Percentiles rank a stretch among this genome's conserved stretches.
Evolutionary conservation across 1,140 invertebrate species (phyloP).

Genomic region (Ceratitis capitata): DNA sequence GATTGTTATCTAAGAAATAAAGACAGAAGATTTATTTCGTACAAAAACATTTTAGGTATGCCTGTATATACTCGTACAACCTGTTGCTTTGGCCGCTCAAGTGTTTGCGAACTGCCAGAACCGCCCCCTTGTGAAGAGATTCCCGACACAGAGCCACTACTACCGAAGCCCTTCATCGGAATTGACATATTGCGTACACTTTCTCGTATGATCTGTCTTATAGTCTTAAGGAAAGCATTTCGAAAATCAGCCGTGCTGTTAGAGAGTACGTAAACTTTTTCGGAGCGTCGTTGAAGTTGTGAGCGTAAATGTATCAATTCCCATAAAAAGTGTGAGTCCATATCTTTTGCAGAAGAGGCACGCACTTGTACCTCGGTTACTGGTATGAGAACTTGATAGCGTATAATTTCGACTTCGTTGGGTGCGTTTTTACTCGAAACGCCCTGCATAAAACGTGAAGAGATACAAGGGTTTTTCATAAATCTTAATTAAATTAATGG

Average conservation of each 20-base stretch:
- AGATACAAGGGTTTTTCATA: not conserved
- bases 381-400: constrained; percentile 94
- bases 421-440: constrained; percentile 84
- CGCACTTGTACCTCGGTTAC: constrained; percentile 97
- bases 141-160: constrained; percentile 61
- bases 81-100: constrained; percentile 72
- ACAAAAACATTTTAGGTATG: not conserved
- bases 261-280: constrained; percentile 96
- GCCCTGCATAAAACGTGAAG: constrained; percentile 68
- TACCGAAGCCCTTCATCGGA: constrained; percentile 78
- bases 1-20: constrained; percentile 67
- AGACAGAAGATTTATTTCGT: not conserved
- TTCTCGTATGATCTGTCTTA: constrained; percentile 95
- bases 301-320: constrained; percentile 94
- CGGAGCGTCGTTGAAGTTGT: constrained; percentile 90
- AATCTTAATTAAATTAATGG: not conserved
- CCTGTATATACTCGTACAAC: constrained; percentile 42
- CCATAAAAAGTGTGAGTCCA: constrained; percentile 95
- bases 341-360: constrained; percentile 89
- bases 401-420: constrained; percentile 92
- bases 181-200: constrained; percentile 95
- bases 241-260: constrained; percentile 96
- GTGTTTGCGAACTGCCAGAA: constrained; percentile 69
- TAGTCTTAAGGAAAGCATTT: constrained; percentile 95
- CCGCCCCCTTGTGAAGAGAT: constrained; percentile 60